Base-by-base conservation (phyloP, 2,113 vertebrate species). In the Paracanthobrama guichenoti region DNA sequence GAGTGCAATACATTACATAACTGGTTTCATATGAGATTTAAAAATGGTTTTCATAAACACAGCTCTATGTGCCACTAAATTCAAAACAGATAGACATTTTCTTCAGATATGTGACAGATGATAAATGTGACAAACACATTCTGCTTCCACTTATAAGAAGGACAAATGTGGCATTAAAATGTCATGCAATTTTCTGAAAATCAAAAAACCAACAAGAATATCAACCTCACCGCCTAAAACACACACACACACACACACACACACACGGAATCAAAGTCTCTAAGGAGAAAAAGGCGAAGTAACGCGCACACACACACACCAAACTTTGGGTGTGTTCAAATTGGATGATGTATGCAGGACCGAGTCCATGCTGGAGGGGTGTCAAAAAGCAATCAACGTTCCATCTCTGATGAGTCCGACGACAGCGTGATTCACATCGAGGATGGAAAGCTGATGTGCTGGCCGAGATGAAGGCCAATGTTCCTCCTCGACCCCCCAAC, bases 381-480 rank as follows among this genome's bases (percentile, higher is more conserved):
- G 94, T 95, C 94, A 95, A 94, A 94, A 95, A 95, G 93, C 93
- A 95, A 95, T 95, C 94, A 95, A 94, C 93, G 91, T 94, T 93
- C 93, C 94, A 95, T 95, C 90, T 90, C 92, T 95, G 94, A 95
- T 94, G 93, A 95, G 93, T 91, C 93, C 89, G 90, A 90, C 88
- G 89, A 92, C 91, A 91, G 89, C 64, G 91, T 86, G 90, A 92
- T 92, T 91, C 92, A 91, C 92, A 92, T 90, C 92, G 90, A 93
- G 91, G 90, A 89, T 88, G 90, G 90, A 93, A 92, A 93, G 91
- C 92, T 89, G 92, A 93, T 92, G 91, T 84, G 90, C 88, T 89
- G 75, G 91, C 92, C 90, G 91, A 93, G 91, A 86, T 87, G 55
- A 86, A 81, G 79, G 79, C 88, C 88, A 78, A 66, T 35, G 90